Evolutionary conservation across 1,140 invertebrate genomes (phyloP), one percentile per base, ranked within the genome.

Genomic region (Drosophila miranda): DNA sequence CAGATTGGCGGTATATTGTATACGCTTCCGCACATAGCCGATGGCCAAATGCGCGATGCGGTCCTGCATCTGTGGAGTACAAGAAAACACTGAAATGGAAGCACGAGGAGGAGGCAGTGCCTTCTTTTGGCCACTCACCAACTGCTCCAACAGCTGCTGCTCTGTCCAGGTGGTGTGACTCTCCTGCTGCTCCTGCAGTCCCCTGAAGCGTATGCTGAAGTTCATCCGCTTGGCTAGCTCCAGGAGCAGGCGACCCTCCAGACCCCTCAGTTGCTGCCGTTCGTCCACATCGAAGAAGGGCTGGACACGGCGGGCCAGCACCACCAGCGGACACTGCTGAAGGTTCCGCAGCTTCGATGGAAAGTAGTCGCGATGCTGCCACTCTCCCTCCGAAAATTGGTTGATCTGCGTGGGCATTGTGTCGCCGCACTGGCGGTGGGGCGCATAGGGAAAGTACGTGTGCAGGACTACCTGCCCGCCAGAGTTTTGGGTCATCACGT

Each of bases 401-500:
- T 87, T 87, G 45, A 87, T 73, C n/a, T 48, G 16, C 5, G 42
- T 45, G 0, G 59, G 54, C 8, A 46, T 19, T 1, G 62, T 44
- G 2, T 49, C 14, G 11, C 26, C 55, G 30, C 82, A 86, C 9
- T 34, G 30, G 2, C 53, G 19, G 0, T 34, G 45, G 2, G 55
- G 26, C 3, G 61, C 62, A 52, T 78, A 86, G 4, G 82, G 82
- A 34, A 78, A 86, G 43, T 84, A 86, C 6, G 76, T 86, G 61
- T 80, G 71, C 44, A 86, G 48, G 14, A 66, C 38, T 16, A 86
- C 62, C 23, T 78, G 59, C 0, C 80, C 82, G 1, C 50, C 49
- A 0, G 66, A 44, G 43, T 59, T 78, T 48, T 84, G 80, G 1
- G 78, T 75, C 67, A 81, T 77, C 51, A 87, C 69, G 46, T 87